A percentile compares a stretch with the other conserved stretches of the same genome.
Conservation (phyloP, 2,888 invertebrate genomes). For the Nebria salina region DNA sequence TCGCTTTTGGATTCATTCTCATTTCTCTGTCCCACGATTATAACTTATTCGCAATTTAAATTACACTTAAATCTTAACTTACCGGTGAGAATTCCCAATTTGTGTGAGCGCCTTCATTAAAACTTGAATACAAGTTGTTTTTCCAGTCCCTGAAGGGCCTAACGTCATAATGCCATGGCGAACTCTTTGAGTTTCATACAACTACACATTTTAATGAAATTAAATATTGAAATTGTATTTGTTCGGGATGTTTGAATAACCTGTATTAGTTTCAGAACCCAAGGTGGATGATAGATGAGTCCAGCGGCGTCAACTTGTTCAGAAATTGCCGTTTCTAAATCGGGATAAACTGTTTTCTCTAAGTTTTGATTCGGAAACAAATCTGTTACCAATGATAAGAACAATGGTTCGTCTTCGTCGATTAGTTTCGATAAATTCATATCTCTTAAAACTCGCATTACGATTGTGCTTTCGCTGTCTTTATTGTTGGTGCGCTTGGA, state of each 20-base stretch:
- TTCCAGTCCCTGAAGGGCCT: constrained; percentile 95
- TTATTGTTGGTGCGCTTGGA: constrained; percentile 90
- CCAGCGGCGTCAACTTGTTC: constrained; percentile 83
- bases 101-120: constrained; percentile 91
- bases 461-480: constrained; percentile 94
- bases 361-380: constrained; percentile 94
- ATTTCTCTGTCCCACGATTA: constrained; percentile 72
- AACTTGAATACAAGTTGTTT: constrained; percentile 89
- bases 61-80: constrained; percentile 49
- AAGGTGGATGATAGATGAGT: constrained; percentile 91
- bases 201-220: constrained; percentile 62
- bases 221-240: background rate
- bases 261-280: constrained; percentile 94
- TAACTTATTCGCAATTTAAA: constrained; percentile 8
- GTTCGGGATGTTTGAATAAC: constrained; percentile 58
- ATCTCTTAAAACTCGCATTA: constrained; percentile 95
- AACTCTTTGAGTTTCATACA: constrained; percentile 94
- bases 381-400: constrained; percentile 94
- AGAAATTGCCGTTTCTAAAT: constrained; percentile 87
- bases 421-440: constrained; percentile 98
- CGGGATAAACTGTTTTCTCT: constrained; percentile 90
- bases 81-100: constrained; percentile 85
- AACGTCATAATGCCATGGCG: constrained; percentile 96
- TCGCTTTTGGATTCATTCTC: constrained; percentile 98
- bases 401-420: constrained; percentile 97